Evolutionary conservation across 2,888 invertebrate species (phyloP).

Genomic region (Orchesellides sinensis): DNA sequence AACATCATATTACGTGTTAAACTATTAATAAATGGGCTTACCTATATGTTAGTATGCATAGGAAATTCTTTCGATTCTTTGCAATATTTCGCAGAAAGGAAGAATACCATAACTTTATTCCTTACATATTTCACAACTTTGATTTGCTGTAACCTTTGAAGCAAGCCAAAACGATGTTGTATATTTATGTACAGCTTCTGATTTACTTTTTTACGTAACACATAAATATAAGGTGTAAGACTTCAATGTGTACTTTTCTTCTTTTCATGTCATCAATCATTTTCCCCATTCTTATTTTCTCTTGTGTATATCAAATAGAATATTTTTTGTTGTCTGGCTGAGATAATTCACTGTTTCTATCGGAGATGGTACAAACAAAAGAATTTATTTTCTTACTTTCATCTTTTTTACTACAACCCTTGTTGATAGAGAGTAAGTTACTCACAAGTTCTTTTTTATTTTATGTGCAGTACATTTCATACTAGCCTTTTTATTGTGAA

Average conservation of each 20-base stretch:
- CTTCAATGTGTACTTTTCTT: conserved; percentile 39
- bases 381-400: conserved; percentile 9
- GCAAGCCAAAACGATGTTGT: background rate
- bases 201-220: conserved; percentile 30
- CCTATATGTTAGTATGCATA: background rate
- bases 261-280: conserved; percentile 59
- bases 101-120: background rate
- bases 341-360: conserved; percentile 1
- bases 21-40: no score
- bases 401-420: no score
- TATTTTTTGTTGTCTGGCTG: conserved; percentile 25
- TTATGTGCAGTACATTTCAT: no score
- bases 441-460: no score
- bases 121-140: background rate
- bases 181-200: conserved; percentile 31
- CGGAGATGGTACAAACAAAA: conserved; percentile 20
- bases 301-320: conserved; percentile 27
- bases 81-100: background rate
- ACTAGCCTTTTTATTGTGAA: no score
- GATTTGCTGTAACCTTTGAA: background rate
- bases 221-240: conserved; percentile 21
- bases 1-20: no score
- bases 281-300: conserved; percentile 35
- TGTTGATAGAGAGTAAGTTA: no score
- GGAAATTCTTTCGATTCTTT: background rate